Evolutionary conservation across 2,888 invertebrate genomes (phyloP).

Genomic region (Gryllus longicercus): DNA sequence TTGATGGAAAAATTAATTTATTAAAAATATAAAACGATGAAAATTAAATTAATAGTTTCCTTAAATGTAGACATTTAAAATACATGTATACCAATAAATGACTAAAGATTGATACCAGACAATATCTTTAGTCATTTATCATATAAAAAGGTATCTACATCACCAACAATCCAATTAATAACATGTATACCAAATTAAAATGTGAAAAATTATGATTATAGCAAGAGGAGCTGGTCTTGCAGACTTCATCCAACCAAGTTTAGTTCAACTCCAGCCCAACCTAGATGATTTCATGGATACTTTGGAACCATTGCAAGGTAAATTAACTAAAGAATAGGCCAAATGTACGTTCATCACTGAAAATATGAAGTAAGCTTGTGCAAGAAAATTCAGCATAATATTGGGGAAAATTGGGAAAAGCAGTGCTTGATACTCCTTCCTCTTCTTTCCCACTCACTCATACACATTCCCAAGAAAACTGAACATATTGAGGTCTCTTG

Average conservation of each 20-base stretch:
- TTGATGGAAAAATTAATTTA: background rate
- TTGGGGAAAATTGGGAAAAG: no score
- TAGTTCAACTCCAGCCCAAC: conserved; percentile 94
- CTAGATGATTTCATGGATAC: conserved; percentile 93
- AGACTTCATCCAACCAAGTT: conserved; percentile 97
- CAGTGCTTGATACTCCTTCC: no score
- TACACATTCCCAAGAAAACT: no score
- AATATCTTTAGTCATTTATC: no score
- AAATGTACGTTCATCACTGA: no score
- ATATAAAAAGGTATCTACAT: no score
- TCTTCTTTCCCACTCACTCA: no score
- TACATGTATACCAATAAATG: background rate
- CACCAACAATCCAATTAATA: no score
- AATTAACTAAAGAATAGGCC: background rate
- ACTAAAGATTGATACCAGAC: no score
- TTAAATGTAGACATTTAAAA: background rate
- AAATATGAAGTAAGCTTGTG: no score
- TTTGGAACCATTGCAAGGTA: conserved; percentile 78
- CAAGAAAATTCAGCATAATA: no score
- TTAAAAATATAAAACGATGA: background rate
- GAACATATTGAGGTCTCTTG: no score
- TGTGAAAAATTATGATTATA: conserved; percentile 43
- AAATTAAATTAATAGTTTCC: background rate
- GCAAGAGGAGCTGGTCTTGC: conserved; percentile 83
- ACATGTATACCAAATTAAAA: background rate